Conservation (phyloP, 2,113 vertebrate genomes). For the Baryphthengus martii region DNA sequence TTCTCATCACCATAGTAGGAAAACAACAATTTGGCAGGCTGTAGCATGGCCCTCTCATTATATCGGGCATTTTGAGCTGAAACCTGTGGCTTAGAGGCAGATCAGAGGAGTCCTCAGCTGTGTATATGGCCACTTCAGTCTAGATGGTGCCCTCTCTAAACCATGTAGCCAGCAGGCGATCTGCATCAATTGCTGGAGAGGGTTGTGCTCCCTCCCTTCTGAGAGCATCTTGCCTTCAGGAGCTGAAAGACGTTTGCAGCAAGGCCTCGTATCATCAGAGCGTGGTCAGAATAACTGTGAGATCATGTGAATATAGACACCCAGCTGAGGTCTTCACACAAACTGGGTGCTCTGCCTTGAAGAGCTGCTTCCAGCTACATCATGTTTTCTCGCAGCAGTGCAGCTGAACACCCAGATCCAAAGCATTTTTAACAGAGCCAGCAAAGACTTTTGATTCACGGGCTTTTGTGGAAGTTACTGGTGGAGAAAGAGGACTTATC, state of each 20-base stretch:
- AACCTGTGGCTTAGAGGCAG: background rate
- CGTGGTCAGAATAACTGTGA: background rate
- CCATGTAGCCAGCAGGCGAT: rapidly evolving
- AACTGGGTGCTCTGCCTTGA: background rate
- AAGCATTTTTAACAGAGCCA: background rate
- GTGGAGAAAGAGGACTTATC: background rate
- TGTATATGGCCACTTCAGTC: background rate
- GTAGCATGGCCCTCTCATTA: background rate
- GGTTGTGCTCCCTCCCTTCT: background rate
- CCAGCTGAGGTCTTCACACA: background rate
- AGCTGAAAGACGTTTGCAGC: background rate
- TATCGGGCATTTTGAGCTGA: background rate
- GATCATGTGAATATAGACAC: background rate
- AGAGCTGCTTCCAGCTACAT: background rate
- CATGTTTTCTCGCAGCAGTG: background rate
- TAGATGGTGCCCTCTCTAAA: background rate
- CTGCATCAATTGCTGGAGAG: background rate
- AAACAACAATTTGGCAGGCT: background rate
- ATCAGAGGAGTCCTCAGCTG: background rate
- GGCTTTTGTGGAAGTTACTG: background rate
- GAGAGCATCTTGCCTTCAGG: background rate
- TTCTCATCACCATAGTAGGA: background rate
- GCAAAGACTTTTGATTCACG: background rate
- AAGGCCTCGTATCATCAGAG: rapidly evolving
- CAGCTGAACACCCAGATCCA: background rate